Conservation (phyloP, 2,888 invertebrate genomes). For the Arctia plantaginis region DNA sequence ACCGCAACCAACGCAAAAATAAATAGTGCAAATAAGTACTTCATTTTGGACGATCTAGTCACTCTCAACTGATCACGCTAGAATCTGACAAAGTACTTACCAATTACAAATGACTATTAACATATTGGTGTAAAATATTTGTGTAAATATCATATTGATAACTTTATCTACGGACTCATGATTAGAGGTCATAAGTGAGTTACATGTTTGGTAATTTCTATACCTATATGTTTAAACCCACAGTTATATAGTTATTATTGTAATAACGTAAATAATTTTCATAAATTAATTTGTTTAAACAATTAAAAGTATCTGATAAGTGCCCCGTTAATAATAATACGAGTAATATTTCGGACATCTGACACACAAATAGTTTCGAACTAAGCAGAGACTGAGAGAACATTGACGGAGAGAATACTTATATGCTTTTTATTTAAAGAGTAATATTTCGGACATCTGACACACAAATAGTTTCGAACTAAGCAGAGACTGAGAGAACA, state of each 20-base stretch:
- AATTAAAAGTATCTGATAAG: too few relatives aligned
- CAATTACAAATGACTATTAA: background rate
- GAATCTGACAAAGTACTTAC: background rate
- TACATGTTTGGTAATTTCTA: background rate
- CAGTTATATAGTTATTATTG: background rate
- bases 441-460: too few relatives aligned
- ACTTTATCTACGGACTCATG: slow-evolving; percentile 12
- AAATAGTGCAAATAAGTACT: slow-evolving; percentile 56
- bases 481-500: too few relatives aligned
- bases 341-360: too few relatives aligned
- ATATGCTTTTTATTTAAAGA: too few relatives aligned
- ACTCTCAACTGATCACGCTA: slow-evolving; percentile 8
- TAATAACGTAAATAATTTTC: too few relatives aligned
- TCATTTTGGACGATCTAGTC: slow-evolving; percentile 55
- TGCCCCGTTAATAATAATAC: too few relatives aligned
- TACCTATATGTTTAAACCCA: background rate
- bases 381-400: too few relatives aligned
- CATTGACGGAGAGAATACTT: too few relatives aligned
- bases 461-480: too few relatives aligned
- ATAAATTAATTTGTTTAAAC: too few relatives aligned
- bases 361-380: too few relatives aligned
- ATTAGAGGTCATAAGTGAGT: slow-evolving; percentile 6
- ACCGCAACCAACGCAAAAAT: slow-evolving; percentile 55
- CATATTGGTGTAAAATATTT: slow-evolving; percentile 2
- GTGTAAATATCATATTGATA: slow-evolving; percentile 8